Conservation (phyloP, 2,797 vertebrate species). For the Sphenopsis melanotis region DNA sequence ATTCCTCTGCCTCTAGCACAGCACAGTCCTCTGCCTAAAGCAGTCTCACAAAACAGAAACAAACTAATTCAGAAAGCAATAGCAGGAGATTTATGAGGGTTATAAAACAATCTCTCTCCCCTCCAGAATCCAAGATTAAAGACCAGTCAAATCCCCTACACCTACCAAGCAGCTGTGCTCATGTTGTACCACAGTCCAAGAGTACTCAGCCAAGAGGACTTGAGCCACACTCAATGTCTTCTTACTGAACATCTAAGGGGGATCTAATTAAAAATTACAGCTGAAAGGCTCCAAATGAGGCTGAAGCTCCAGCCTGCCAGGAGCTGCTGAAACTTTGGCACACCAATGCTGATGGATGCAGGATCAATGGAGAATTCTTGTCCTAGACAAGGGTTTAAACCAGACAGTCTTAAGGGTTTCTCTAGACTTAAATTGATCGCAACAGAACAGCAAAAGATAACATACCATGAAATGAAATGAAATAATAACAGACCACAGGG, state of each 20-base stretch:
- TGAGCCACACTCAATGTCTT: neutral
- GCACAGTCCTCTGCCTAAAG: neutral
- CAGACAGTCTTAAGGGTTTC: neutral
- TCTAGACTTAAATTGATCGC: neutral
- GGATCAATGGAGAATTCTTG: neutral
- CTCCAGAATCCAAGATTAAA: neutral
- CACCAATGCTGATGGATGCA: accelerated
- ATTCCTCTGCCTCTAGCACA: neutral
- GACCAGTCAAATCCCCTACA: neutral
- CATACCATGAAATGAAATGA: neutral
- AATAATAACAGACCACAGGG: neutral
- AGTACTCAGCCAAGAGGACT: neutral
- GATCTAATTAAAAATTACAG: neutral
- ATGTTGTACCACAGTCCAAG: neutral
- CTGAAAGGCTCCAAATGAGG: neutral
- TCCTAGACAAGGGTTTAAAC: neutral
- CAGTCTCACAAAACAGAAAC: neutral
- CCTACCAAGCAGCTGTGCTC: neutral
- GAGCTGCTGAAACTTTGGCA: neutral
- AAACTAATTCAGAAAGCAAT: neutral
- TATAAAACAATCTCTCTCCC: neutral
- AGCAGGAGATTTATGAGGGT: neutral
- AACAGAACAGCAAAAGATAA: neutral
- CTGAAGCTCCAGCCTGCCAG: neutral
- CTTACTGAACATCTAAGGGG: neutral